Base-by-base conservation (phyloP, 2,113 vertebrate species). In the Coptodon bakossiorum region DNA sequence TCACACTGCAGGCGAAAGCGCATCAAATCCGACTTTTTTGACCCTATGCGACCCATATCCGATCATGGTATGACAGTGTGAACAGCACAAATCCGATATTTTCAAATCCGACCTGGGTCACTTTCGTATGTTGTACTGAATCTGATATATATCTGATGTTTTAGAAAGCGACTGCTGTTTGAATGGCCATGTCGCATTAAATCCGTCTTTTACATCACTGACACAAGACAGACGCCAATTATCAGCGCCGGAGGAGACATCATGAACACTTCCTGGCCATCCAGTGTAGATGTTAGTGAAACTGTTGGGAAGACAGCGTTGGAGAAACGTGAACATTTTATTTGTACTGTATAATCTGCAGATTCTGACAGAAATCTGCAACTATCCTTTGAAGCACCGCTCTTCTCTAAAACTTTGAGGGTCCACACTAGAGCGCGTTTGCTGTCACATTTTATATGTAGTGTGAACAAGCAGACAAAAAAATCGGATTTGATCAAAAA, bases 381-480 rank as follows among this genome's bases (percentile, higher is more conserved):
- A 27, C 27, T 27, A 27, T 27, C 27, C 27, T 27, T 27, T 27
- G 27, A 27, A 27, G 27, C 27, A 27, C 27, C 27, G 27, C 27
- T 27, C 27, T 3, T 27, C 27, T 27, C 27, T 27, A 27, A 27
- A 27, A 27, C 9, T 22, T 53, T 22, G 52, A 53, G 11, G 0
- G 22, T 56, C 13, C 53, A 56, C 53, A 56, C 53, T 56, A 56
- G 22, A 56, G 11, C 0, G 6, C 0, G 22, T 56, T 56, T 56
- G 53, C 11, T 13, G 53, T 56, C 22, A 7, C 53, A 56, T 56
- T 56, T 24, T 24, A 56, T 56, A 13, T 56, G 53, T 56, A 4
- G 6, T 7, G 22, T 56, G 22, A 56, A 27, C 54, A 14, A 3
- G 54, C 54, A 14, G 54, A 56, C 22, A 3, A 56, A 27, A 56